Conservation (phyloP, 2,113 vertebrate genomes). For the Holacanthus passer region DNA sequence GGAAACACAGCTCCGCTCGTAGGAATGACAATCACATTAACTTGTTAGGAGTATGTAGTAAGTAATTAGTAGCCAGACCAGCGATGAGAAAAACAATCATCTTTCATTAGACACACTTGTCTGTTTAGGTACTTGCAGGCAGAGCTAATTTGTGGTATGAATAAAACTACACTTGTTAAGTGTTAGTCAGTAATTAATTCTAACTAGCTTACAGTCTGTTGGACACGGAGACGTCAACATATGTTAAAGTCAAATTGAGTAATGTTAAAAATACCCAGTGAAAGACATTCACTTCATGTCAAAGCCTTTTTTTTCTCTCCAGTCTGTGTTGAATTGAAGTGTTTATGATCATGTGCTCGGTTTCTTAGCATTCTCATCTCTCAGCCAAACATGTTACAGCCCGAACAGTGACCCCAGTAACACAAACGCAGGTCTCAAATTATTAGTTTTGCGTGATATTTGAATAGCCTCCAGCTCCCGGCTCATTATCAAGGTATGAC, state of each 20-base stretch:
- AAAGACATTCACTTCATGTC: too few species aligned
- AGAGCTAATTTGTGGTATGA: slow-evolving; percentile 11
- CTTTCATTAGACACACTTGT: background rate
- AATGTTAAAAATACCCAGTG: background rate
- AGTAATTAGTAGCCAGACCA: background rate
- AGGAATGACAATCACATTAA: background rate
- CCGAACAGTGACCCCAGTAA: background rate
- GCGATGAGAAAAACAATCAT: background rate
- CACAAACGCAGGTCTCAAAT: background rate
- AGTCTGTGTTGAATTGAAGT: too few species aligned
- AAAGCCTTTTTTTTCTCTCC: too few species aligned
- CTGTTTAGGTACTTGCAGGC: background rate
- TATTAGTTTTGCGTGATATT: slow-evolving; percentile 20
- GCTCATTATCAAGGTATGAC: slow-evolving; percentile 41
- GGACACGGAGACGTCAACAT: slow-evolving; percentile 6
- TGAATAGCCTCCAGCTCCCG: background rate
- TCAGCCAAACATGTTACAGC: background rate
- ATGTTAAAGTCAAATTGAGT: background rate
- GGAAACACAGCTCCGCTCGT: background rate
- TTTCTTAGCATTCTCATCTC: background rate
- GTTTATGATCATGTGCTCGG: background rate
- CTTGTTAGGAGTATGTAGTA: background rate
- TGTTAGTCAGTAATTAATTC: slow-evolving; percentile 8
- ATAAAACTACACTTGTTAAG: background rate
- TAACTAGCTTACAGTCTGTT: slow-evolving; percentile 3